phyloP scores from a whole-genome alignment of 1,140 invertebrate species.

The Orchesella cincta region DNA sequence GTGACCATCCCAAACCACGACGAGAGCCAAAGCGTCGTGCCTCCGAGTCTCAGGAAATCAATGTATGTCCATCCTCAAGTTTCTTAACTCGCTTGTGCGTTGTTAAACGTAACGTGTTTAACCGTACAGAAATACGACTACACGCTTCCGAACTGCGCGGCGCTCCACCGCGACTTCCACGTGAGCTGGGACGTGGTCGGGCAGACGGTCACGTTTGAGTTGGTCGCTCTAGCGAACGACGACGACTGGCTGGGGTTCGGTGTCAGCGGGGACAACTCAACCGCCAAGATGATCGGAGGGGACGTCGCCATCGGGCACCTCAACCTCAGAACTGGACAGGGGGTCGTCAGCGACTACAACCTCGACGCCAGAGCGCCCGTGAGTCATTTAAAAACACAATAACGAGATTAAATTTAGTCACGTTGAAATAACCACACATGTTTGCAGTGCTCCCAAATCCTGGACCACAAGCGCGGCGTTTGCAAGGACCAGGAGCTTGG shows the following conservation, averaged over 20 bases:
- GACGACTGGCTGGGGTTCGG: conserved; percentile 87
- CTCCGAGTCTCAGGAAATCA: conserved; percentile 74
- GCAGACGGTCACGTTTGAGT: conserved; percentile 80
- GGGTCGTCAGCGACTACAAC: conserved; percentile 74
- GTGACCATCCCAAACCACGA: background rate
- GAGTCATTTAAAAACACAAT: conserved; percentile 51
- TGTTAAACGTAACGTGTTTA: background rate
- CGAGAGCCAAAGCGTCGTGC: conserved; percentile 65
- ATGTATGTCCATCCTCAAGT: conserved; percentile 47
- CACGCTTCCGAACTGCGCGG: conserved; percentile 77
- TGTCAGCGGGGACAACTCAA: conserved; percentile 70
- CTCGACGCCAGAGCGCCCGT: conserved; percentile 79
- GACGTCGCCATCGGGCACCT: conserved; percentile 79
- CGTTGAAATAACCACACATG: background rate
- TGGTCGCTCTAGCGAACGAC: conserved; percentile 73
- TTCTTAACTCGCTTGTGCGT: background rate
- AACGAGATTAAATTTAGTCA: background rate
- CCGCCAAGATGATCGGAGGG: conserved; percentile 78
- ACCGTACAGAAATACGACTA: conserved; percentile 55
- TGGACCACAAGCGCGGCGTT: conserved; percentile 81
- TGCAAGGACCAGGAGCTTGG: conserved; percentile 78
- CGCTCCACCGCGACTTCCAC: conserved; percentile 79
- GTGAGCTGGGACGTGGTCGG: conserved; percentile 88
- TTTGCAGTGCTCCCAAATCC: conserved; percentile 76
- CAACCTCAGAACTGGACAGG: conserved; percentile 39